Evolutionary conservation across 2,888 invertebrate species (phyloP).

Genomic region (Antheraea yamamai): DNA sequence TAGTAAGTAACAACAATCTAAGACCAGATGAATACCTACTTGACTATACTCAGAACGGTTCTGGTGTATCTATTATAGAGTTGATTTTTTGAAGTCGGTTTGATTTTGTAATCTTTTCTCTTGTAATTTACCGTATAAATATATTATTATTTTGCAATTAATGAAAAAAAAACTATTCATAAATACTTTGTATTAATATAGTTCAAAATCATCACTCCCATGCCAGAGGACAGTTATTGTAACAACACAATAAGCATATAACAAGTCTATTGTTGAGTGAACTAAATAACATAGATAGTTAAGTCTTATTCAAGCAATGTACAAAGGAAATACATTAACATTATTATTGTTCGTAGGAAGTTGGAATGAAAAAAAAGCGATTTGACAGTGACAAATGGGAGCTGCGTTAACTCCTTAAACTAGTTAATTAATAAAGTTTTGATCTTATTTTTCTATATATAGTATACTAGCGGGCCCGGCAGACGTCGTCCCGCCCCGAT

Average conservation of each 20-base stretch:
- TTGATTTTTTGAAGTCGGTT: no score
- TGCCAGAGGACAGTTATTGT: neutral
- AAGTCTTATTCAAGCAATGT: neutral
- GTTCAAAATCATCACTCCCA: neutral
- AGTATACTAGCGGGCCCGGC: no score
- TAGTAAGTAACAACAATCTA: no score
- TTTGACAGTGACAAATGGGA: constrained; percentile 34
- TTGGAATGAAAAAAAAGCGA: constrained; percentile 26
- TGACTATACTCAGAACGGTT: no score
- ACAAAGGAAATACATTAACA: constrained; percentile 7
- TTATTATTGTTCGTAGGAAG: constrained; percentile 20
- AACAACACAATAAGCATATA: neutral
- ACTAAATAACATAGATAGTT: constrained; percentile 7
- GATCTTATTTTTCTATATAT: neutral
- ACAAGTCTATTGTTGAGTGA: neutral
- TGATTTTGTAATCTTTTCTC: no score
- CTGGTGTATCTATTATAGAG: no score
- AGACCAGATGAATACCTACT: no score
- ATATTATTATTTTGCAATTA: no score
- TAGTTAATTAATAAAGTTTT: constrained; percentile 19
- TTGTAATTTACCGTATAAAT: no score
- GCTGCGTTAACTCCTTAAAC: constrained; percentile 26
- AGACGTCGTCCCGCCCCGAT: no score
- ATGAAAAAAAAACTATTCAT: neutral
- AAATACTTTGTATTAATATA: neutral